These are phyloP conservation scores for Mormoops blainvillei DNA, from an alignment of 2,113 vertebrate genomes.

Conservation along the genomic window DNA sequence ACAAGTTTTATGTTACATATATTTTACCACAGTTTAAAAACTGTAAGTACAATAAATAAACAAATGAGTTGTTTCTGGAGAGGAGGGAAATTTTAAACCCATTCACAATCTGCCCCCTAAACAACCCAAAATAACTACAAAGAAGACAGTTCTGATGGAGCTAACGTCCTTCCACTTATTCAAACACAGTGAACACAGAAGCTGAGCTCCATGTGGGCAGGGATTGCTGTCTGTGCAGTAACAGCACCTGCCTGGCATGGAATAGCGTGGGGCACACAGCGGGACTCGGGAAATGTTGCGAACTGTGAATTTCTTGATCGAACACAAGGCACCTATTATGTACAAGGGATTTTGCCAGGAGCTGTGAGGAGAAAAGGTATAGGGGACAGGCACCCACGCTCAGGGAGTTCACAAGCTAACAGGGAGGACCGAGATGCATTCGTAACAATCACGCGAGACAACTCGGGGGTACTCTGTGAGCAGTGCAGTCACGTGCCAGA, in stretches of 20 bases:
- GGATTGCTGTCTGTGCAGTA: neutral
- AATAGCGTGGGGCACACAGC: neutral
- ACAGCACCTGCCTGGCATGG: neutral
- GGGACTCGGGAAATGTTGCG: neutral
- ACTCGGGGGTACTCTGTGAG: neutral
- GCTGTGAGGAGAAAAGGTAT: neutral
- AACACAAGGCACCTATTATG: neutral
- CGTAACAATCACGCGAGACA: neutral
- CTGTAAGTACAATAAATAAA: neutral
- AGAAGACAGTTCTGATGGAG: neutral
- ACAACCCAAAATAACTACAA: neutral
- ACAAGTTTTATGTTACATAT: neutral
- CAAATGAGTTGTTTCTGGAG: neutral
- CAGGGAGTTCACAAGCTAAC: neutral
- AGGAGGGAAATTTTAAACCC: neutral
- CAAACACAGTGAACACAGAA: neutral
- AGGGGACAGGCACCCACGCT: neutral
- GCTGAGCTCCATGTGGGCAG: neutral
- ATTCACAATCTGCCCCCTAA: neutral
- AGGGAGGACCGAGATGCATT: neutral
- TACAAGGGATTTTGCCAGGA: neutral
- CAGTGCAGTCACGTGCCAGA: neutral
- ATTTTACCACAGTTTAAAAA: neutral
- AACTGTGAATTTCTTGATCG: neutral
- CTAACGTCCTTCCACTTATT: neutral